Evolutionary conservation across 2,888 invertebrate species (phyloP).

Genomic region (Yponomeuta evonymella): DNA sequence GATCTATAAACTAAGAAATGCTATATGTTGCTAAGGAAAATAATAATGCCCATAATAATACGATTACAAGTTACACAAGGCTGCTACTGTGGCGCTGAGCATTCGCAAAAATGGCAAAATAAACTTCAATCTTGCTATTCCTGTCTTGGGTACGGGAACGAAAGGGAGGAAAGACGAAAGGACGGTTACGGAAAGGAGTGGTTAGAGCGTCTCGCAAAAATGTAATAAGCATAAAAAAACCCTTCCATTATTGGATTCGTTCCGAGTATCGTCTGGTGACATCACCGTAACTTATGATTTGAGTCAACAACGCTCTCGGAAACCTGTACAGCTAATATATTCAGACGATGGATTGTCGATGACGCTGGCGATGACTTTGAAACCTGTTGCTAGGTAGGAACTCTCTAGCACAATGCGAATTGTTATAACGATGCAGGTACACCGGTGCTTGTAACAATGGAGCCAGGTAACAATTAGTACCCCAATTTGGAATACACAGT

Average conservation of each 20-base stretch:
- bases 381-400: constrained; percentile 42
- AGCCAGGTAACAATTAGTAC: background rate
- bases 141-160: constrained; percentile 32
- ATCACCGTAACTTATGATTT: constrained; percentile 69
- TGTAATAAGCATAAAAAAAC: constrained; percentile 45
- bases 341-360: constrained; percentile 39
- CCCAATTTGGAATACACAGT: background rate
- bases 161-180: constrained; percentile 54
- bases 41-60: background rate
- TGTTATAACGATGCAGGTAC: background rate
- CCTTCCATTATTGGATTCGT: constrained; percentile 40
- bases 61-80: constrained; percentile 17
- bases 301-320: constrained; percentile 49
- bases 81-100: constrained; percentile 18
- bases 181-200: constrained; percentile 53
- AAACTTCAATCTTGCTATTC: constrained; percentile 36
- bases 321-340: constrained; percentile 39
- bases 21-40: constrained; percentile 5
- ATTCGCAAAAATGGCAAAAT: constrained; percentile 27
- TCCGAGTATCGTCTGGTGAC: constrained; percentile 52
- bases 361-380: constrained; percentile 25
- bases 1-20: background rate
- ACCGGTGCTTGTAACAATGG: background rate
- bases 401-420: background rate
- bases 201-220: constrained; percentile 51